Evolutionary conservation across 2,797 vertebrate species (phyloP), one percentile per base, ranked within the genome.

Genomic region (Danio jaintianensis): DNA sequence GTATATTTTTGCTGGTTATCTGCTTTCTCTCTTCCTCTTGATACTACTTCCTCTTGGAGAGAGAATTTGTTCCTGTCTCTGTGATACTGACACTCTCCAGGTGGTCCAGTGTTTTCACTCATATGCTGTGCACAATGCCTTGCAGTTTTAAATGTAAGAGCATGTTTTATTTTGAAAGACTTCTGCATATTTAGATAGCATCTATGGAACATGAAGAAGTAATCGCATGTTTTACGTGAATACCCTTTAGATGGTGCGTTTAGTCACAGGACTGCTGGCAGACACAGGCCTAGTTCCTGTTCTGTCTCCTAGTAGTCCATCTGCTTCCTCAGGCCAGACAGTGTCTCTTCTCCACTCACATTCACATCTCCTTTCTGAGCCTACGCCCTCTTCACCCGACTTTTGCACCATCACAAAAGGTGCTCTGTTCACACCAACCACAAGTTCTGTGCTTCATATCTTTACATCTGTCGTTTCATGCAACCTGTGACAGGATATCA

Each of bases 261-360:
- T 82, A 20, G 63, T 81, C 78, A 85, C 36, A 82, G 63, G 50
- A 80, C 77, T 79, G 13, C 29, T 80, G 74, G 63, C 80, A 56
- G 52, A 77, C 48, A 43, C 48, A 73, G 70, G 75, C 63, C 56
- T 67, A 79, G 78, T 87, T 87, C 82, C 84, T 81, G 71, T 85
- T 87, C 72, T 80, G 62, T 53, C 75, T 81, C 50, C 8, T 29
- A 76, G 50, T 52, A 68, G 55, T 53, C 80, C 84, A 87, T 87
- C 84, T 84, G 86, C 84, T 87, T 87, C 84, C 84, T 84, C 72
- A 66, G 55, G 48, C 36, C 50, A 36, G 29, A 80, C 12, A 77
- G 55, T 29, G 58, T 84, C 45, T 75, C 62, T 80, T 72, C 73
- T 78, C 36, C 52, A 76, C 67, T 78, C 80, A 56, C 77, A 83